Evolutionary conservation across 2,113 vertebrate species (phyloP).

Genomic region (Pithys albifrons): DNA sequence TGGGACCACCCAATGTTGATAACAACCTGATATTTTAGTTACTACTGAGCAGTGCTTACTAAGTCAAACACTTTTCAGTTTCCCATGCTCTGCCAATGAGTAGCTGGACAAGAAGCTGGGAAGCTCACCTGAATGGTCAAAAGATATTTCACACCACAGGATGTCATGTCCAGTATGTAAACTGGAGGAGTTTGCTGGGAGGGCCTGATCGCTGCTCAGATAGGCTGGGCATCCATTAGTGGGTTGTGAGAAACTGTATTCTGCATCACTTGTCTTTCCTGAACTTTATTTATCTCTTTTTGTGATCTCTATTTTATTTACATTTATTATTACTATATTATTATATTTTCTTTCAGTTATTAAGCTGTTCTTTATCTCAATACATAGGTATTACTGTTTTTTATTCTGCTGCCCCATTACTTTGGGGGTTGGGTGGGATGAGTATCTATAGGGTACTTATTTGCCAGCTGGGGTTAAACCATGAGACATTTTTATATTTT

Average conservation of each 20-base stretch:
- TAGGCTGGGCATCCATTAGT: not conserved
- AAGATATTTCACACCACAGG: not conserved
- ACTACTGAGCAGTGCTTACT: not conserved
- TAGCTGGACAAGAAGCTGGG: not conserved
- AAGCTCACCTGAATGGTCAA: not conserved
- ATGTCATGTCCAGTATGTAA: not conserved
- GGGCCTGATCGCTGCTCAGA: not conserved
- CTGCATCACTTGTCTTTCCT: not conserved
- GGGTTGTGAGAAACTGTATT: not conserved
- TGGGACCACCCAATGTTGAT: no score
- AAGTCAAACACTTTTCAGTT: not conserved
- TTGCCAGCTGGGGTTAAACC: not conserved
- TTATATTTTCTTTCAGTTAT: not conserved
- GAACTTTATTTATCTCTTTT: not conserved
- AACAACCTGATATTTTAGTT: not conserved
- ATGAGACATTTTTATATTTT: not conserved
- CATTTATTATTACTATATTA: not conserved
- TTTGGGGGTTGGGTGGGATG: not conserved
- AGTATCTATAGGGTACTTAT: not conserved
- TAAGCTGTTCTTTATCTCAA: not conserved
- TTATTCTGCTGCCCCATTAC: not conserved
- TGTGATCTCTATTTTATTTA: not conserved
- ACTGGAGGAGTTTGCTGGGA: not conserved
- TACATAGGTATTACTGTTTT: accelerated
- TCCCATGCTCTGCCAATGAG: not conserved